A percentile compares a stretch with the other conserved stretches of the same genome.
phyloP scores from a whole-genome alignment of 2,797 vertebrate species.

The Florisuga fusca region DNA sequence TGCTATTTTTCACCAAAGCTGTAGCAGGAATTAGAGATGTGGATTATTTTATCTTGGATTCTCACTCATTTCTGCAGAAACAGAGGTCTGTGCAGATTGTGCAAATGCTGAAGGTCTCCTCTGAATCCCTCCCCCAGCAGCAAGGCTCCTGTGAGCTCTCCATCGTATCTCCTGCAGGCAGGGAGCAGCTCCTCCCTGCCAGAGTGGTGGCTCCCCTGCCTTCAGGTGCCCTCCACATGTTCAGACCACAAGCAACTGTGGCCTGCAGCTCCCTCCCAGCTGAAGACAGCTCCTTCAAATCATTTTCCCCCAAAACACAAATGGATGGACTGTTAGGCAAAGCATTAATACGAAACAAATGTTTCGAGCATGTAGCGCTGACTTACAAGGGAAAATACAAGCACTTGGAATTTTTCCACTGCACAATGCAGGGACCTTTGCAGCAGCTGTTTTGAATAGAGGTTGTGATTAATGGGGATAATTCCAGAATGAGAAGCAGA shows the following conservation, averaged over 20 bases:
- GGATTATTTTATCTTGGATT: rapidly evolving
- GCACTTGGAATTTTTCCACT: slow-evolving; percentile 72
- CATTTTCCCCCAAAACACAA: slow-evolving; percentile 60
- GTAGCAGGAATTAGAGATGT: neutral
- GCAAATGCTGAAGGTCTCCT: neutral
- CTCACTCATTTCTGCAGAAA: neutral
- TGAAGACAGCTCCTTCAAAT: slow-evolving; percentile 65
- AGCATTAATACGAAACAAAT: slow-evolving; percentile 73
- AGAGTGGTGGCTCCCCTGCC: neutral
- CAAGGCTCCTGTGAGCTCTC: neutral
- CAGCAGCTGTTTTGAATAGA: slow-evolving; percentile 76
- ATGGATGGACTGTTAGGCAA: slow-evolving; percentile 58
- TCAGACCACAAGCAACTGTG: neutral
- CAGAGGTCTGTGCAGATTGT: neutral
- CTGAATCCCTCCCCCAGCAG: neutral
- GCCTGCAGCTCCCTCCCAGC: slow-evolving; percentile 39
- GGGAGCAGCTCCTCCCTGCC: neutral
- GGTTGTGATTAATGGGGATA: slow-evolving; percentile 74
- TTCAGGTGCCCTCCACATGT: slow-evolving; percentile 35
- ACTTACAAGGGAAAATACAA: slow-evolving; percentile 75
- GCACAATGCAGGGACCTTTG: slow-evolving; percentile 57
- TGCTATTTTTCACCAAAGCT: neutral
- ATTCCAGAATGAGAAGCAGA: slow-evolving; percentile 73
- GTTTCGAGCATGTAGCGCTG: slow-evolving; percentile 64
- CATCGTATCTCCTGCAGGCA: neutral